phyloP scores from a whole-genome alignment of 2,888 invertebrate genomes.

The Saturnia japonica region DNA sequence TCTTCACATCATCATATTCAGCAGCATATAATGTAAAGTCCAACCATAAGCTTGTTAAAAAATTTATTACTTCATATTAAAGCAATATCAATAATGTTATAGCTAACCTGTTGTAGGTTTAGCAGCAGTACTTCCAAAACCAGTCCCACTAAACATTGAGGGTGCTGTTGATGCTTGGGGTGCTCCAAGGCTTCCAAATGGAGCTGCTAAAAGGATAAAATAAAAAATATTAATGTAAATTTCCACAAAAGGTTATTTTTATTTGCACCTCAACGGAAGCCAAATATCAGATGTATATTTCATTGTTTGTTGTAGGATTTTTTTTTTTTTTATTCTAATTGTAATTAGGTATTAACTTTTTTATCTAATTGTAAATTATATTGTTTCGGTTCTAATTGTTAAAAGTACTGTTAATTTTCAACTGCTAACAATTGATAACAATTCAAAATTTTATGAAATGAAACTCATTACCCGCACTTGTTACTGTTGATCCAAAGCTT shows the following conservation, averaged over 20 bases:
- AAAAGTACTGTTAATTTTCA: neutral
- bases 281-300: too few relatives aligned
- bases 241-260: too few relatives aligned
- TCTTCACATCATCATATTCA: too few relatives aligned
- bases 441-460: neutral
- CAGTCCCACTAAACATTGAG: constrained; percentile 77
- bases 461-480: constrained; percentile 51
- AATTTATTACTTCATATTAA: constrained; percentile 16
- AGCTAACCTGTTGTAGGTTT: constrained; percentile 67
- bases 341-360: too few relatives aligned
- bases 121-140: constrained; percentile 72
- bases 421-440: neutral
- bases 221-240: too few relatives aligned
- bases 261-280: too few relatives aligned
- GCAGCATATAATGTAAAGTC: too few relatives aligned
- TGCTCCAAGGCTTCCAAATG: constrained; percentile 78
- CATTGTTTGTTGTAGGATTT: neutral
- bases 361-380: too few relatives aligned
- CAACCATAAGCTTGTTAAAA: too few relatives aligned
- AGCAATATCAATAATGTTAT: constrained; percentile 2
- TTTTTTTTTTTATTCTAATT: too few relatives aligned
- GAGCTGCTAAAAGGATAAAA: constrained; percentile 44
- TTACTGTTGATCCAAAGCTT: constrained; percentile 68
- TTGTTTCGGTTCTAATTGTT: too few relatives aligned
- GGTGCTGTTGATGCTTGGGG: constrained; percentile 78